phyloP scores from a whole-genome alignment of 92 coral and sea anemone species.

The Porites lobata region DNA sequence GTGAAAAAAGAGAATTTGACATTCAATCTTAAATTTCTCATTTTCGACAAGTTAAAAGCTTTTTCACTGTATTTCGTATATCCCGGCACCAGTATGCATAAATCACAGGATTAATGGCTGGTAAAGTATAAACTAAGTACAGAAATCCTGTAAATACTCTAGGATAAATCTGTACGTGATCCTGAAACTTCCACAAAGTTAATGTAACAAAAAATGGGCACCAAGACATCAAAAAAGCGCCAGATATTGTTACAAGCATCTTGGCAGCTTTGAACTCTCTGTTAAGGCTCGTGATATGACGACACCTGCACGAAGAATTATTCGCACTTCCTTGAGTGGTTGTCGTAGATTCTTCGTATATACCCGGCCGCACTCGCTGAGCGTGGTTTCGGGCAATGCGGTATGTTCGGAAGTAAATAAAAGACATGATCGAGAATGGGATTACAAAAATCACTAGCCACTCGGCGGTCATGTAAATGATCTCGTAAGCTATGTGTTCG shows the following conservation, averaged over 20 bases:
- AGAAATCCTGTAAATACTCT: conserved; percentile 48
- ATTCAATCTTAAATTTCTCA: not conserved
- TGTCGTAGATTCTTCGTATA: not conserved
- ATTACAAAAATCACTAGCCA: conserved; percentile 59
- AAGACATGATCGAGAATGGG: conserved; percentile 57
- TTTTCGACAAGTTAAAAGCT: conserved; percentile 33
- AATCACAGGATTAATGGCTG: conserved; percentile 61
- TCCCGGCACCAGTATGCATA: conserved; percentile 68
- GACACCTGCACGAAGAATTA: not conserved
- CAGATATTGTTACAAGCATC: conserved; percentile 66
- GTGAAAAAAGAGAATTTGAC: too few species aligned
- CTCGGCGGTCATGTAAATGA: conserved; percentile 62
- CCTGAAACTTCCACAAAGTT: conserved; percentile 59
- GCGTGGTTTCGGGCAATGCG: conserved; percentile 55
- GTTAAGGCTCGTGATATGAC: conserved; percentile 26
- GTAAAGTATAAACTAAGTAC: conserved; percentile 57
- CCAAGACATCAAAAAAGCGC: conserved; percentile 63
- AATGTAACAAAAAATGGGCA: conserved; percentile 61
- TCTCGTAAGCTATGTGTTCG: conserved; percentile 34
- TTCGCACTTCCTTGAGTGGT: not conserved
- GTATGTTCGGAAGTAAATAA: conserved; percentile 47
- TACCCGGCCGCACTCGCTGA: conserved; percentile 43
- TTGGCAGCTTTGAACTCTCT: conserved; percentile 67
- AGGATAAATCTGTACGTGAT: conserved; percentile 8
- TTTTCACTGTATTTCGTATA: conserved; percentile 33